Conservation (phyloP, 2,888 invertebrate species). For the Drymonia ruficornis region DNA sequence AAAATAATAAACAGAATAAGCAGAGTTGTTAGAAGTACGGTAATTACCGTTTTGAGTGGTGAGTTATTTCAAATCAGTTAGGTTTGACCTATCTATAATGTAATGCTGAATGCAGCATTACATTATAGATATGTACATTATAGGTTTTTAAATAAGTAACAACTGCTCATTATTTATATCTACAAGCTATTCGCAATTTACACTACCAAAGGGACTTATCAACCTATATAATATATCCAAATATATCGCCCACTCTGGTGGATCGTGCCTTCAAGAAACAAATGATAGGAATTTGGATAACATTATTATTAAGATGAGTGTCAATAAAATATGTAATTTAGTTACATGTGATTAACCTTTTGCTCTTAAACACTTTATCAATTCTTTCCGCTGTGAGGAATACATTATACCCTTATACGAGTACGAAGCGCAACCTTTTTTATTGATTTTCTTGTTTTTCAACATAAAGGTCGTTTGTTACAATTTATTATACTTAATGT, state of each 20-base stretch:
- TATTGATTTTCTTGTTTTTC: not conserved
- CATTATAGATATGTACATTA: too few relatives aligned
- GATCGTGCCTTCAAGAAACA: not conserved
- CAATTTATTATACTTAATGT: not conserved
- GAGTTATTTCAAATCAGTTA: too few relatives aligned
- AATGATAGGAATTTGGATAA: not conserved
- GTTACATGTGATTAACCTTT: not conserved
- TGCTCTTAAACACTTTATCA: conserved; percentile 4
- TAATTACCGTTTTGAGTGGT: too few relatives aligned
- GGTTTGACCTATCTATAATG: too few relatives aligned
- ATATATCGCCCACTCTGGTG: not conserved
- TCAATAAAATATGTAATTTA: not conserved
- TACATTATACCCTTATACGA: not conserved
- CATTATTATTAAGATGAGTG: not conserved
- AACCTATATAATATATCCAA: not conserved
- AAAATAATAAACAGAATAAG: too few relatives aligned
- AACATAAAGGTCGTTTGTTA: not conserved
- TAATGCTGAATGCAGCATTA: too few relatives aligned
- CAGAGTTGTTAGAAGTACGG: too few relatives aligned
- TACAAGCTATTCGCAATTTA: too few relatives aligned
- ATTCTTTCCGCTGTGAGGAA: not conserved
- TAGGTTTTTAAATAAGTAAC: too few relatives aligned
- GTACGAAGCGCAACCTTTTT: not conserved
- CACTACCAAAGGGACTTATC: too few relatives aligned
- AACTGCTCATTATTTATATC: too few relatives aligned